phyloP scores from a whole-genome alignment of 2,797 vertebrate species.

The Molossus molossus region DNA sequence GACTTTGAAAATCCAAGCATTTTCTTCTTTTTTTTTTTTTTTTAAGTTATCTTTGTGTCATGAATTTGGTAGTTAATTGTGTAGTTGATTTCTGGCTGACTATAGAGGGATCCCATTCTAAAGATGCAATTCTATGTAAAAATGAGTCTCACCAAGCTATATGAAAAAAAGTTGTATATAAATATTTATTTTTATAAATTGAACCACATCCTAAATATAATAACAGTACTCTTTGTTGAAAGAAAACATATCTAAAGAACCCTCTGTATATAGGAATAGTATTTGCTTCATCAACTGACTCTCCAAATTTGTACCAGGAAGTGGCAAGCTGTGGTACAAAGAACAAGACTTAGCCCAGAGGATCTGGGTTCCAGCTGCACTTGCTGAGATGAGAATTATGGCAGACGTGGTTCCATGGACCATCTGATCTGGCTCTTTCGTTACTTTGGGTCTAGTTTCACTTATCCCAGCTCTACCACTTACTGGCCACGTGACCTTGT shows the following conservation, averaged over 20 bases:
- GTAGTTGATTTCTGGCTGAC: neutral
- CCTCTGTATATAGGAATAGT: neutral
- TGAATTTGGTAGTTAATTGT: slow-evolving; percentile 14
- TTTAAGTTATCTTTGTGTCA: neutral
- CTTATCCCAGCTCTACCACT: neutral
- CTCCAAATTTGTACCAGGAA: neutral
- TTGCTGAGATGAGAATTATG: neutral
- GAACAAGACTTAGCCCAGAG: neutral
- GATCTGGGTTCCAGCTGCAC: neutral
- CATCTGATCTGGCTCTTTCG: neutral
- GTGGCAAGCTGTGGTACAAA: neutral
- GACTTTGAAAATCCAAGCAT: neutral
- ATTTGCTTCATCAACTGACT: neutral
- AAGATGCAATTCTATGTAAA: neutral
- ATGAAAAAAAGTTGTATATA: neutral
- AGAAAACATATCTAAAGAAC: neutral
- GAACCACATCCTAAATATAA: neutral
- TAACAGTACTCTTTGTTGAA: neutral
- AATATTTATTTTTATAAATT: slow-evolving; percentile 25
- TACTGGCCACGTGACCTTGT: neutral
- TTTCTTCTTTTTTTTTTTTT: neutral
- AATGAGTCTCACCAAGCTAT: neutral
- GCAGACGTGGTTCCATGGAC: neutral
- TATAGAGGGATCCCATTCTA: neutral
- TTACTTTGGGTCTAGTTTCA: neutral